Percentiles rank a stretch among this genome's conserved stretches.
phyloP scores from a whole-genome alignment of 2,888 invertebrate species.

The Quadroppia sp. region DNA sequence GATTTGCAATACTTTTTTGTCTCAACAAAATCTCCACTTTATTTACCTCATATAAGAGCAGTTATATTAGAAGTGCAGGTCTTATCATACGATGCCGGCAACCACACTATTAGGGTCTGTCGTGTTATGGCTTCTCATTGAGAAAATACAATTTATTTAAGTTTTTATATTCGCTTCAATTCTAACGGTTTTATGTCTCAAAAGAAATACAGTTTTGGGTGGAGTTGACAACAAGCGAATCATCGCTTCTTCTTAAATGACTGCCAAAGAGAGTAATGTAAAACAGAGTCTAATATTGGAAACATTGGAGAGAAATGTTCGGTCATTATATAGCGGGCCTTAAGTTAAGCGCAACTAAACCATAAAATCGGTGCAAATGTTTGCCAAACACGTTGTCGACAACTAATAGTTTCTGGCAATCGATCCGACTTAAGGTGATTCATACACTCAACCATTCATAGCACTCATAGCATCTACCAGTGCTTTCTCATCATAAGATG shows the following conservation, averaged over 20 bases:
- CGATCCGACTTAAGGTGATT: constrained; percentile 9
- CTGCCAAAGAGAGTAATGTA: neutral
- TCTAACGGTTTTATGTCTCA: neutral
- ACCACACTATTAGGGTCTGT: constrained; percentile 3
- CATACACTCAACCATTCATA: neutral
- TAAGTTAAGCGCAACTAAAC: constrained; percentile 20
- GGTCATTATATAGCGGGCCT: neutral
- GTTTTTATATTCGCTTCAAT: constrained; percentile 2
- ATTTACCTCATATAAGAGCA: constrained; percentile 25
- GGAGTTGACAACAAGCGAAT: constrained; percentile 6
- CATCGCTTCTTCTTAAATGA: constrained; percentile 27
- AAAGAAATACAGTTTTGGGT: constrained; percentile 5
- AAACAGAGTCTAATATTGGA: neutral
- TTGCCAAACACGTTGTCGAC: constrained; percentile 25
- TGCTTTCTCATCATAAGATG: neutral
- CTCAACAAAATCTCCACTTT: neutral
- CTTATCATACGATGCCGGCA: neutral
- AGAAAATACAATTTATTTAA: neutral
- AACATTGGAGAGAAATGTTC: neutral
- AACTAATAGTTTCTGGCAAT: constrained; percentile 1
- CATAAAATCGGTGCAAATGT: constrained; percentile 27
- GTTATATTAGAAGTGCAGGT: neutral
- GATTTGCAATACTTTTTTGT: too few species aligned
- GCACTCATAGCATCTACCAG: neutral
- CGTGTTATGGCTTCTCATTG: neutral